Base-by-base conservation (phyloP, 2,797 vertebrate species). In the Neomorphus geoffroyi region DNA sequence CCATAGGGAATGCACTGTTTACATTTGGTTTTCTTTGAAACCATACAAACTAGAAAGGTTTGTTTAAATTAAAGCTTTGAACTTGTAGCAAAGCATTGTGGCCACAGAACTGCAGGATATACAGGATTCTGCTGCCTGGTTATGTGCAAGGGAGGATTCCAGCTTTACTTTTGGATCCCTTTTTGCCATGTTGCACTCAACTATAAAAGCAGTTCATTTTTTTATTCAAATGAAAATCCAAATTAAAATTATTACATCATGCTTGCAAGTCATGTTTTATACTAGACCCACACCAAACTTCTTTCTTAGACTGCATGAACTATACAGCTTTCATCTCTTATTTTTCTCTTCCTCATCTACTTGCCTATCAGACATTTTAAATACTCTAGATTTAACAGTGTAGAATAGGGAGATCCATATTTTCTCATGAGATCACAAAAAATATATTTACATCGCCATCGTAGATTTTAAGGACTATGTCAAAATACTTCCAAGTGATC, bases 11-110 rank as follows among this genome's bases (percentile, higher is more conserved):
- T 0, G 1, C 37, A 57, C 8, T 86, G 75, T 75, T 95, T 86
- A 92, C 46, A 72, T 90, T 86, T 94, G 95, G 87, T 72, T 92
- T 94, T 81, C 71, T 56, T n/a, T 35, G 66, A 43, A 80, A 90
- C 80, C 80, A 88, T 70, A 88, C 57, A 66, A 86, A 79, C 79
- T 62, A 80, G 51, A 78, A 93, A 86, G 46, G 54, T 86, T 92
- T 93, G 79, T 91, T 92, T 90, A 93, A 96, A 88, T 84, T 83
- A 88, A 94, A 74, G 87, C 89, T 94, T 86, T 54, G 66, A 88
- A 83, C 83, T 65, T 70, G 50, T 26, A 86, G 41, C 79, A 77
- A 14, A 78, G 35, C 61, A 88, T 80, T 80, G 91, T 41, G 78
- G 85, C 56, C 82, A 88, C 87, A 80, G 56, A 90, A 94, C 21